Evolutionary conservation across 2,888 invertebrate genomes (phyloP).

Genomic region (Eupithecia inturbata): DNA sequence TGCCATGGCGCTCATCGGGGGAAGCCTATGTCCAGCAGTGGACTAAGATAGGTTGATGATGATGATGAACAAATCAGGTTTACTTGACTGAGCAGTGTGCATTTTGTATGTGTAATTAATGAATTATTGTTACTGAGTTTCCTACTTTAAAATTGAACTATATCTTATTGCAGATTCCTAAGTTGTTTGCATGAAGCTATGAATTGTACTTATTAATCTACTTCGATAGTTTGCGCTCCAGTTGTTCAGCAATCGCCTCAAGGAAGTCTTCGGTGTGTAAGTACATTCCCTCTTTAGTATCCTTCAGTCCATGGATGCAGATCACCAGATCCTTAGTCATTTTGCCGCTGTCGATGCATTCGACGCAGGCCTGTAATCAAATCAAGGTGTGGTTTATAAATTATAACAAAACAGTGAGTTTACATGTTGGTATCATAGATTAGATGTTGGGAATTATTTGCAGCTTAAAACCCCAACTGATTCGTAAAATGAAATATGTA

Average conservation of each 20-base stretch:
- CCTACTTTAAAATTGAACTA: background rate
- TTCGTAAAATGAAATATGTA: background rate
- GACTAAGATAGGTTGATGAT: too few species aligned
- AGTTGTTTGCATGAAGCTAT: constrained; percentile 23
- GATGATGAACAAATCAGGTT: background rate
- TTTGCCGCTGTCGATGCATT: constrained; percentile 91
- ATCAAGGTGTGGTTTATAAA: constrained; percentile 12
- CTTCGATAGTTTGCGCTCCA: constrained; percentile 82
- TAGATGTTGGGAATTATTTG: background rate
- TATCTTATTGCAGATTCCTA: constrained; percentile 29
- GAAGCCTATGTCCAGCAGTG: too few species aligned
- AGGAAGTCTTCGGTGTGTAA: constrained; percentile 94
- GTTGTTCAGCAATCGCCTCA: constrained; percentile 89
- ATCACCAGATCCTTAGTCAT: constrained; percentile 95
- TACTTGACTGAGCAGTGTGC: background rate
- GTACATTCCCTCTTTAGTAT: constrained; percentile 92
- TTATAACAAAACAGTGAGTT: constrained; percentile 1
- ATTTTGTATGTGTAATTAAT: background rate
- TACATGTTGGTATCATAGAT: background rate
- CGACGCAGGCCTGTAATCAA: constrained; percentile 87
- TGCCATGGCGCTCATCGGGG: too few species aligned
- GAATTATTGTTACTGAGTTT: background rate
- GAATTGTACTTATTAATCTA: constrained; percentile 46
- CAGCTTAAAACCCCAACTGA: background rate
- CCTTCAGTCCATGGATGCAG: constrained; percentile 92